Evolutionary conservation across 2,888 invertebrate species (phyloP).

Genomic region (Mythimna ferrago): DNA sequence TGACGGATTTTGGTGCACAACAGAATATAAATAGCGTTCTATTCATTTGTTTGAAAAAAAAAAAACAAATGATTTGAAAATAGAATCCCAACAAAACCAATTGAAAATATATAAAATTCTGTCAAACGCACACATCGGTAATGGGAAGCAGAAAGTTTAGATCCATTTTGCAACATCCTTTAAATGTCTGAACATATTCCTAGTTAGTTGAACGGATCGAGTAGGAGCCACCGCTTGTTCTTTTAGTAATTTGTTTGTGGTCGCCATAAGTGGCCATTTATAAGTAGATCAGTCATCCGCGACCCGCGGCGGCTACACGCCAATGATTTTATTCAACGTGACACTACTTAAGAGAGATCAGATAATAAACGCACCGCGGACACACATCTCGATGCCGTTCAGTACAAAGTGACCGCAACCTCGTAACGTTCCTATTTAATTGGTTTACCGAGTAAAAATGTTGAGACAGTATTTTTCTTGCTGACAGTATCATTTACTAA

Average conservation of each 20-base stretch:
- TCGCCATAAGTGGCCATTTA: slow-evolving; percentile 81
- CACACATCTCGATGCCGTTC: slow-evolving; percentile 82
- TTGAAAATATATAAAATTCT: not conserved
- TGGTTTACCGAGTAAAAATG: slow-evolving; percentile 72
- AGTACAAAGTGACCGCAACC: slow-evolving; percentile 75
- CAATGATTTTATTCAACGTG: slow-evolving; percentile 83
- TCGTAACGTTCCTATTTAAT: slow-evolving; percentile 77
- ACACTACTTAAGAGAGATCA: slow-evolving; percentile 85
- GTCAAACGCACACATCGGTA: not conserved
- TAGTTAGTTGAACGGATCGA: slow-evolving; percentile 70
- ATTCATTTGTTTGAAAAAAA: slow-evolving; percentile 29
- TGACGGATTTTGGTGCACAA: slow-evolving; percentile 21
- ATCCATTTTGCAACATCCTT: slow-evolving; percentile 53
- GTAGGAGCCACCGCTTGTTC: slow-evolving; percentile 68
- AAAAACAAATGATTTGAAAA: slow-evolving; percentile 12
- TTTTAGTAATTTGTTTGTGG: slow-evolving; percentile 83
- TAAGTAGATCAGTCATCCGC: slow-evolving; percentile 82
- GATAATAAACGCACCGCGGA: slow-evolving; percentile 80
- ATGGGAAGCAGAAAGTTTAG: slow-evolving; percentile 26
- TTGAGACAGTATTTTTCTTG: slow-evolving; percentile 59
- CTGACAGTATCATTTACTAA: slow-evolving; percentile 62
- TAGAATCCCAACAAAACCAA: not conserved
- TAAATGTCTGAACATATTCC: slow-evolving; percentile 65
- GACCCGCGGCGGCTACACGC: slow-evolving; percentile 69
- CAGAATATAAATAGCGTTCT: slow-evolving; percentile 20